Conservation (phyloP, 2,797 vertebrate genomes). For the Gymnothorax reevesii region DNA sequence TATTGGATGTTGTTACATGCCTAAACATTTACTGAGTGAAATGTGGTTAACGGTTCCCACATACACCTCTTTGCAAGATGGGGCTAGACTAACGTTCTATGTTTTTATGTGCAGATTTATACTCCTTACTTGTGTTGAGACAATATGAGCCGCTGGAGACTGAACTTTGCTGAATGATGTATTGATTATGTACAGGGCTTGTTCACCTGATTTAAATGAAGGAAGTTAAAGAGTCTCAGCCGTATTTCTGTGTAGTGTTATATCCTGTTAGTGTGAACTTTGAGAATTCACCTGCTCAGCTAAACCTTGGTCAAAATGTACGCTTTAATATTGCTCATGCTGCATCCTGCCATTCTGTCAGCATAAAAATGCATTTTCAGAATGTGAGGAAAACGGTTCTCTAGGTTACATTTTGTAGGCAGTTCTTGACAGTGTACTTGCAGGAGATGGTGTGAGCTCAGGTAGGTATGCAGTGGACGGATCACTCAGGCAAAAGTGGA, state of each 20-base stretch:
- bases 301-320: not conserved
- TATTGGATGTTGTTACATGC: slow-evolving; percentile 27
- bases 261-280: slow-evolving; percentile 29
- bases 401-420: not conserved
- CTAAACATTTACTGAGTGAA: slow-evolving; percentile 23
- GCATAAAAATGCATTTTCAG: not conserved
- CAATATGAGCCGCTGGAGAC: not conserved
- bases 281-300: slow-evolving; percentile 9
- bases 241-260: slow-evolving; percentile 3
- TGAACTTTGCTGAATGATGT: not conserved
- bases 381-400: not conserved
- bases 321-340: not conserved
- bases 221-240: not conserved
- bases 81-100: slow-evolving; percentile 4
- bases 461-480: slow-evolving; percentile 5
- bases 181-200: not conserved
- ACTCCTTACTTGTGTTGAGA: not conserved
- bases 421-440: not conserved
- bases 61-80: slow-evolving; percentile 22
- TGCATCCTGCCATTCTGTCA: not conserved
- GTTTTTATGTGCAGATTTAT: slow-evolving; percentile 1
- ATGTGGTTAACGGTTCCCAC: not conserved
- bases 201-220: not conserved
- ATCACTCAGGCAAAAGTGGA: slow-evolving; percentile 24
- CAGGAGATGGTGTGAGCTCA: not conserved